Conservation (phyloP, 30 jellyfish, hydroid and myxozoan genomes). For the Haliclystus octoradiatus region DNA sequence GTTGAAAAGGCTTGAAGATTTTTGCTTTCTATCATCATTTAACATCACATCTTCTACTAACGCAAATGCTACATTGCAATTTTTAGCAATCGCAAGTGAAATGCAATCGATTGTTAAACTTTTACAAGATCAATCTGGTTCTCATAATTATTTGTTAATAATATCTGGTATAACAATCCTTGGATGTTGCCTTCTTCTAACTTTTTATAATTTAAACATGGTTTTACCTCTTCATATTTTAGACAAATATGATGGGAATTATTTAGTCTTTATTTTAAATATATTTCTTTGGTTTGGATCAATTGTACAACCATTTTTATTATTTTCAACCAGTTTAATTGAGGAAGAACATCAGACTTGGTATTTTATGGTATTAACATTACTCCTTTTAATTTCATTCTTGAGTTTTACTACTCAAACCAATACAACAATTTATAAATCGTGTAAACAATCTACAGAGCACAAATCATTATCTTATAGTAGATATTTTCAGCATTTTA, state of each 20-base stretch:
- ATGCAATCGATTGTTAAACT: no score
- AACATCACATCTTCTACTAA: no score
- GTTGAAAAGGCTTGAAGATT: background rate
- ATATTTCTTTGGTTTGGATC: background rate
- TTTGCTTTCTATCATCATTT: background rate
- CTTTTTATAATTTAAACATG: no score
- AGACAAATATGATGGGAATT: background rate
- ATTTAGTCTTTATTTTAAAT: background rate
- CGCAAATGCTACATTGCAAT: background rate
- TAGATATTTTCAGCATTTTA: no score
- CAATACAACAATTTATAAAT: background rate
- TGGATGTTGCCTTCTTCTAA: background rate
- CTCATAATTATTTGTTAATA: background rate
- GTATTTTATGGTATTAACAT: constrained; percentile 41
- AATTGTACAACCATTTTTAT: background rate
- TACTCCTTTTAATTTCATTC: background rate
- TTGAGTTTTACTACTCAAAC: background rate
- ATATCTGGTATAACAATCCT: background rate
- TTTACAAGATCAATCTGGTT: background rate
- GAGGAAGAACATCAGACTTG: constrained; percentile 87
- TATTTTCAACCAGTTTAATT: constrained; percentile 60
- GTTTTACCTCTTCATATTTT: background rate
- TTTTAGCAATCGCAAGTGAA: background rate
- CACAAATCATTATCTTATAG: no score
- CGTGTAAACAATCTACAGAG: background rate